Conservation (phyloP, 2,797 vertebrate genomes). For the Acipenser oxyrinchus region DNA sequence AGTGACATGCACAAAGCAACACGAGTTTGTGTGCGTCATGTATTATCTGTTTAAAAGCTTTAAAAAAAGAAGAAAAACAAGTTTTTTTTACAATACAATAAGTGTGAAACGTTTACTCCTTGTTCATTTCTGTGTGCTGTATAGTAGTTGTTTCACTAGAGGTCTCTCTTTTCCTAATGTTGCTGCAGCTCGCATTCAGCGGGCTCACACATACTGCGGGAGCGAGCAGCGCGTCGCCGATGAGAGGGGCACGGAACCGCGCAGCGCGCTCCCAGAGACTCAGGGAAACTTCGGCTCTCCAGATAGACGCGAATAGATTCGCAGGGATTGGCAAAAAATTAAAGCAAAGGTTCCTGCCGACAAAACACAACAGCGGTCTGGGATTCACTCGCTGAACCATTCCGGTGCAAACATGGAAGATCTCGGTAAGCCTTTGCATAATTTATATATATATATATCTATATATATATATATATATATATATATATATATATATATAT, state of each 20-base stretch:
- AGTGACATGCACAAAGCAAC: no score
- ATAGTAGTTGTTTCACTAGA: conserved; percentile 26
- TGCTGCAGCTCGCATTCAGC: background rate
- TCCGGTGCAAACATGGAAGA: background rate
- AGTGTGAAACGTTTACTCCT: background rate
- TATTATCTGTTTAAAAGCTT: no score
- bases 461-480: no score
- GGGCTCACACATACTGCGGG: background rate
- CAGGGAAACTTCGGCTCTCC: conserved; percentile 16
- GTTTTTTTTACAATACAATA: no score
- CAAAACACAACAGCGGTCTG: no score
- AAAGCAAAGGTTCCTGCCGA: no score
- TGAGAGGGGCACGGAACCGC: background rate
- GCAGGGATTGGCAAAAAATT: background rate
- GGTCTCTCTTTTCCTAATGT: conserved; percentile 26
- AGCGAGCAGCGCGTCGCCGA: conserved; percentile 10
- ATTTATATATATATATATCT: no score
- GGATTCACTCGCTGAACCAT: no score
- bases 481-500: no score
- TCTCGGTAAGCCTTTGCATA: background rate
- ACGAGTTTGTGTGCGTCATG: no score
- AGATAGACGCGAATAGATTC: background rate
- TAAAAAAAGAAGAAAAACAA: no score
- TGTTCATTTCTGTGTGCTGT: background rate
- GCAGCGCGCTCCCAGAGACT: conserved; percentile 14